Evolutionary conservation across 2,113 vertebrate genomes (phyloP).

Genomic region (Misgurnus anguillicaudatus): DNA sequence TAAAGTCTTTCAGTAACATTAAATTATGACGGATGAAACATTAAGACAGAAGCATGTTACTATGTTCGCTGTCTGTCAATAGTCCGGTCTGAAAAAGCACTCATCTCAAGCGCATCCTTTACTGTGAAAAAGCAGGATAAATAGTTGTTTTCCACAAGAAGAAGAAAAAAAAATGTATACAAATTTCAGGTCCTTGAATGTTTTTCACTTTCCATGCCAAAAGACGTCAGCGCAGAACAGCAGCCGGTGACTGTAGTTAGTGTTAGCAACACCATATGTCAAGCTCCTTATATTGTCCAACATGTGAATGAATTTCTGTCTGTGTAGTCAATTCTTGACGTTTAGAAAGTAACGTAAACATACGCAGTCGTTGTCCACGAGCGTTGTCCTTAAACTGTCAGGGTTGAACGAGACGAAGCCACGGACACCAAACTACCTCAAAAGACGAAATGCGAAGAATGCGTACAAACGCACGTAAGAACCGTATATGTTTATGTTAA

Average conservation of each 20-base stretch:
- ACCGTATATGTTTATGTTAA: not conserved
- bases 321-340: not conserved
- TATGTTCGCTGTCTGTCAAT: slow-evolving; percentile 22
- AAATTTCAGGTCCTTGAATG: slow-evolving; percentile 12
- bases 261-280: slow-evolving; percentile 1
- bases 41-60: not conserved
- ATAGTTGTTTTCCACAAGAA: not conserved
- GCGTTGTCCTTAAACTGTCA: slow-evolving; percentile 38
- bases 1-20: not conserved
- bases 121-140: not conserved
- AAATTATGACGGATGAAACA: not conserved
- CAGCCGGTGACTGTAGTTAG: slow-evolving; percentile 10
- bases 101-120: slow-evolving; percentile 48
- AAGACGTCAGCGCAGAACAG: not conserved
- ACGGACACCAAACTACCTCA: not conserved
- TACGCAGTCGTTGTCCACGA: not conserved
- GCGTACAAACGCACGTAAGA: not conserved
- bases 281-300: slow-evolving; percentile 18
- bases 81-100: slow-evolving; percentile 35
- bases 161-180: not conserved
- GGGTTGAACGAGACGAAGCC: not conserved
- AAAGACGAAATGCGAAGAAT: not conserved
- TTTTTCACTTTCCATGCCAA: slow-evolving; percentile 17
- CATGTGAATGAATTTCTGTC: slow-evolving; percentile 20
- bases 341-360: not conserved